Conservation (phyloP, 2,888 invertebrate genomes). For the Miltochrista miniata region DNA sequence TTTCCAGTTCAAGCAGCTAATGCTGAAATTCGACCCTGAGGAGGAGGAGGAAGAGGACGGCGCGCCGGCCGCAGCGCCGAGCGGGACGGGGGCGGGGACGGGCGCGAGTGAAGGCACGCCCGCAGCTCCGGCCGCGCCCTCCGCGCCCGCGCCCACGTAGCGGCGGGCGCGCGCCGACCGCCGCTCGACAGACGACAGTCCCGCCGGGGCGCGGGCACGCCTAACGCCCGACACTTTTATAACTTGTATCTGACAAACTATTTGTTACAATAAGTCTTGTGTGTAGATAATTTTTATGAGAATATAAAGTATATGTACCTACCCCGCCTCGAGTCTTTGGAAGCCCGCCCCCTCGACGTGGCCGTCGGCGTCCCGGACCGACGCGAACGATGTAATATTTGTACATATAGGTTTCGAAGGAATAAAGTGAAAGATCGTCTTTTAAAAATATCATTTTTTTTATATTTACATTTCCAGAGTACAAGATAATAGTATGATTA, state of each 20-base stretch:
- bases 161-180: conserved; percentile 33
- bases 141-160: conserved; percentile 41
- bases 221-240: conserved; percentile 36
- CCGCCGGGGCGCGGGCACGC: conserved; percentile 19
- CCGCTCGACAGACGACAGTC: conserved; percentile 1
- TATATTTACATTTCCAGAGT: conserved; percentile 52
- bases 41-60: conserved; percentile 89
- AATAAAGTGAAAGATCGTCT: conserved; percentile 72
- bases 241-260: conserved; percentile 70
- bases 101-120: conserved; percentile 33
- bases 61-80: conserved; percentile 47
- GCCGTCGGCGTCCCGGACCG: conserved; percentile 11
- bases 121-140: conserved; percentile 48
- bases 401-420: conserved; percentile 38
- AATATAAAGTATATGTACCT: conserved; percentile 81
- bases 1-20: conserved; percentile 90
- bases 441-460: conserved; percentile 62
- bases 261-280: conserved; percentile 78
- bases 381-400: conserved; percentile 28
- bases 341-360: conserved; percentile 34
- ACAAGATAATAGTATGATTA: conserved; percentile 33
- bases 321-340: conserved; percentile 66
- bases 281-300: conserved; percentile 83
- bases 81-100: conserved; percentile 32
- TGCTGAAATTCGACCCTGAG: conserved; percentile 92